Percentiles rank a stretch among this genome's conserved stretches.
These are phyloP conservation scores for Psittacula echo DNA, from an alignment of 2,797 vertebrate genomes.

Conservation along the genomic window DNA sequence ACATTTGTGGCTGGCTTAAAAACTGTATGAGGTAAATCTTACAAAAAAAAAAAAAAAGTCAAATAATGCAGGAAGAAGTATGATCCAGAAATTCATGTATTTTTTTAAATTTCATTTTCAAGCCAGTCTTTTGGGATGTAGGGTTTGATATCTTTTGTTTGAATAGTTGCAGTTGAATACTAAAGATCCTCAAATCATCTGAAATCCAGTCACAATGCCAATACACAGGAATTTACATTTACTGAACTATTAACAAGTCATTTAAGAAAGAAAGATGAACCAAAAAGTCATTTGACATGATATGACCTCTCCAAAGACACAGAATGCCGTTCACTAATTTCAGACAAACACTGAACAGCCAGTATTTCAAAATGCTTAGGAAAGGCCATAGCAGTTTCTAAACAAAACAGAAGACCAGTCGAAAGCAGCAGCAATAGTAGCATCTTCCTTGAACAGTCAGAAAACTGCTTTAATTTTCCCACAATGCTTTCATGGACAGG, in stretches of 20 bases:
- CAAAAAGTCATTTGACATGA: neutral
- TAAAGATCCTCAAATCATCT: neutral
- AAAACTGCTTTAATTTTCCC: neutral
- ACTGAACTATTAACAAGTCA: neutral
- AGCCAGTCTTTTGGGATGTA: neutral
- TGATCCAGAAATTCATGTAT: neutral
- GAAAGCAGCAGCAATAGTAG: neutral
- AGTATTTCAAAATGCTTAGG: neutral
- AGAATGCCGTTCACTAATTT: neutral
- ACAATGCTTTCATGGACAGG: neutral
- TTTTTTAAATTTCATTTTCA: constrained; percentile 11
- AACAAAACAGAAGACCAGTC: neutral
- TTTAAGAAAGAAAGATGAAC: neutral
- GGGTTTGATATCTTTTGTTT: neutral
- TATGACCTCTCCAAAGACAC: neutral
- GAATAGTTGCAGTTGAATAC: neutral
- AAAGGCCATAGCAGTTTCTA: neutral
- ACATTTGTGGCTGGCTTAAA: constrained; percentile 14
- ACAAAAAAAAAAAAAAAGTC: neutral
- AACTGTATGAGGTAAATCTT: neutral
- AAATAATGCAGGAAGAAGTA: neutral
- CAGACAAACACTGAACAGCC: neutral
- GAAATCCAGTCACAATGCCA: neutral
- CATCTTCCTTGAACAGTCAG: neutral
- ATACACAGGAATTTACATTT: neutral